A percentile compares a stretch with the other conserved stretches of the same genome.
phyloP scores from a whole-genome alignment of 2,888 invertebrate species.

The Listrodromus nycthemerus region DNA sequence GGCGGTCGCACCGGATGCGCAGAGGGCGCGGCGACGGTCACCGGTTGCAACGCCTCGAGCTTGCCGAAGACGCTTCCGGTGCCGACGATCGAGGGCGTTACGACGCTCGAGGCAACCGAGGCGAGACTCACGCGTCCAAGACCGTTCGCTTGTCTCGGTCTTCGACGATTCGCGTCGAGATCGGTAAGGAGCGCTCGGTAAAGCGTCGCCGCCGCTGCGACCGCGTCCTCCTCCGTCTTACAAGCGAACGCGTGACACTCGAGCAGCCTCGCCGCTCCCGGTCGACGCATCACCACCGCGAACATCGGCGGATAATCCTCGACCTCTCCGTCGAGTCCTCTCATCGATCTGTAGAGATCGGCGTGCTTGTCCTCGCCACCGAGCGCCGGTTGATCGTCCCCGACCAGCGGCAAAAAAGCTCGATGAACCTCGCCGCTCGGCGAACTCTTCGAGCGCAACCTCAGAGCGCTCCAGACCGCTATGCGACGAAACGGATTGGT shows the following conservation, averaged over 20 bases:
- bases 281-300: constrained; percentile 94
- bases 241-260: constrained; percentile 97
- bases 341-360: constrained; percentile 84
- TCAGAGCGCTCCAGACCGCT: constrained; percentile 97
- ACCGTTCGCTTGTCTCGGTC: constrained; percentile 89
- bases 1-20: constrained; percentile 89
- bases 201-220: constrained; percentile 95
- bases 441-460: constrained; percentile 85
- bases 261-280: constrained; percentile 90
- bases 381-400: constrained; percentile 87
- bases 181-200: constrained; percentile 94
- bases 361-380: constrained; percentile 86
- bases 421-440: constrained; percentile 85
- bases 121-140: constrained; percentile 92
- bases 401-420: constrained; percentile 92
- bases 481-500: constrained; percentile 95
- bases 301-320: constrained; percentile 93
- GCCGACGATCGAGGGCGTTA: constrained; percentile 63
- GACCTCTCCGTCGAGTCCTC: constrained; percentile 76
- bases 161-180: constrained; percentile 85
- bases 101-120: constrained; percentile 80
- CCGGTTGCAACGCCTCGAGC: constrained; percentile 13
- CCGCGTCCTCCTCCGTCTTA: constrained; percentile 95
- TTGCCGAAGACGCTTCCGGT: constrained; percentile 63
- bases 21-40: neutral